phyloP scores from a whole-genome alignment of 2,888 invertebrate species.

The Acrocera orbiculus region DNA sequence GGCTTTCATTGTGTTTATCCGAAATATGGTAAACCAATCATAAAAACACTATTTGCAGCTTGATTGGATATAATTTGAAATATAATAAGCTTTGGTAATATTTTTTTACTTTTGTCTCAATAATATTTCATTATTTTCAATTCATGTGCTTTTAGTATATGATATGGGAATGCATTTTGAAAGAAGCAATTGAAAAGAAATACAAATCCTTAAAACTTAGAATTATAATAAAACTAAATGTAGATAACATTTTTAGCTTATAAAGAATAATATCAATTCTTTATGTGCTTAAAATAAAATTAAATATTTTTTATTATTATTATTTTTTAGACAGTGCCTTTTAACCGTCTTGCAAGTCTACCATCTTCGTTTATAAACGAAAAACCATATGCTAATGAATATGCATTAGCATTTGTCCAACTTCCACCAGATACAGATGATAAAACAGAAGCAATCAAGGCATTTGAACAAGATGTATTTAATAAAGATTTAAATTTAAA shows the following conservation, averaged over 20 bases:
- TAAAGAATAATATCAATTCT: neutral
- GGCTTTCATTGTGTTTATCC: slow-evolving; percentile 13
- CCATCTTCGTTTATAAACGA: slow-evolving; percentile 59
- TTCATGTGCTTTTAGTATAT: neutral
- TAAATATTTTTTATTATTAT: slow-evolving; percentile 3
- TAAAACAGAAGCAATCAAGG: slow-evolving; percentile 51
- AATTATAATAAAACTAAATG: no score
- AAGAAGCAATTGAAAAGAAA: neutral
- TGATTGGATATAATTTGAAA: slow-evolving; percentile 1
- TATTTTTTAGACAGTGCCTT: slow-evolving; percentile 36
- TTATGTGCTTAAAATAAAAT: neutral
- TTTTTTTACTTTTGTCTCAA: slow-evolving; percentile 19
- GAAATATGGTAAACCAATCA: neutral
- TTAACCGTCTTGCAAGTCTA: slow-evolving; percentile 60
- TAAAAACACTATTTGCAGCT: neutral
- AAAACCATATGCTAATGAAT: slow-evolving; percentile 73
- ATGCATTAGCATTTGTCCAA: slow-evolving; percentile 62
- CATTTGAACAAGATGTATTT: slow-evolving; percentile 42
- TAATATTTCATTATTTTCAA: slow-evolving; percentile 1
- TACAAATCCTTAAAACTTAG: neutral
- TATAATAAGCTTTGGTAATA: slow-evolving; percentile 16
- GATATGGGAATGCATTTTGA: slow-evolving; percentile 1
- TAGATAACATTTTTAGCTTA: neutral
- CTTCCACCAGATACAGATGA: slow-evolving; percentile 81
- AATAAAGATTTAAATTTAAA: slow-evolving; percentile 68